phyloP scores from a whole-genome alignment of 2,888 invertebrate genomes.

The Drosophila nigricruria region DNA sequence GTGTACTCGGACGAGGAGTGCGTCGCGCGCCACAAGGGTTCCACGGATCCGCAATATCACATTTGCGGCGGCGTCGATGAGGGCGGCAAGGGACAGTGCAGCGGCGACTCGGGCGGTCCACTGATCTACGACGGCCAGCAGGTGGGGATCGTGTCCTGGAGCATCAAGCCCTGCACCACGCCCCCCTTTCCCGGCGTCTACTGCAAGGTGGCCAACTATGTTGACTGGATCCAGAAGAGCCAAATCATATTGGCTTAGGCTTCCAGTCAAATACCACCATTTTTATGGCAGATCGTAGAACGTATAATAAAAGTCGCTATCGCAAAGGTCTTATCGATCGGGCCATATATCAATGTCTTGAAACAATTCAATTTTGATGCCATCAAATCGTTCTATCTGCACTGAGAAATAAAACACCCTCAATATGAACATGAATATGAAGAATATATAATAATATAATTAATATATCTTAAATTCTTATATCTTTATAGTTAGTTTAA shows the following conservation, averaged over 20 bases:
- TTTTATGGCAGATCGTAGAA: not conserved
- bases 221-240: slow-evolving; percentile 77
- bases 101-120: slow-evolving; percentile 84
- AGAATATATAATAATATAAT: not conserved
- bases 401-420: not conserved
- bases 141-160: slow-evolving; percentile 86
- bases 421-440: not conserved
- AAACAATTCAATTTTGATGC: not conserved
- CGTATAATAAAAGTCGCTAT: not conserved
- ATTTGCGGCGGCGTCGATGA: slow-evolving; percentile 84
- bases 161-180: slow-evolving; percentile 85
- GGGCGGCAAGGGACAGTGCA: slow-evolving; percentile 82
- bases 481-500: not conserved
- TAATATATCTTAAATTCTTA: not conserved
- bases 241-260: slow-evolving; percentile 66
- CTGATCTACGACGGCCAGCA: slow-evolving; percentile 77
- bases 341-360: not conserved
- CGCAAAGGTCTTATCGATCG: slow-evolving; percentile 15
- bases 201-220: slow-evolving; percentile 83
- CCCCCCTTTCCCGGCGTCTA: slow-evolving; percentile 85
- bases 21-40: slow-evolving; percentile 64
- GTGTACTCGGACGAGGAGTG: slow-evolving; percentile 84
- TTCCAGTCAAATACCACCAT: not conserved
- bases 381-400: not conserved
- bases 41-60: slow-evolving; percentile 75